Conservation (phyloP, 2,113 vertebrate species). For the Dasypus novemcinctus region DNA sequence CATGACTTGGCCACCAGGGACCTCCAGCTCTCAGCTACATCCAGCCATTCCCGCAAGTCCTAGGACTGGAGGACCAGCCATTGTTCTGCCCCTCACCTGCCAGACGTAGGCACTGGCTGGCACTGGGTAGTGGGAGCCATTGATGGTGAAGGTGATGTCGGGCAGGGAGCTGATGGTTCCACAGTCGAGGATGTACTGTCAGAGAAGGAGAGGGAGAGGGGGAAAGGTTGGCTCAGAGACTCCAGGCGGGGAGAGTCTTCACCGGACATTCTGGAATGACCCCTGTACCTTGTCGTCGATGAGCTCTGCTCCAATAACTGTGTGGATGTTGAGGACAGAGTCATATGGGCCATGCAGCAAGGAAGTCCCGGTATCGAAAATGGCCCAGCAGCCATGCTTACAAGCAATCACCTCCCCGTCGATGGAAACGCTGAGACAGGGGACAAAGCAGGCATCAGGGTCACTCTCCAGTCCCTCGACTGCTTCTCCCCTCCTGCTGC, state of each 20-base stretch:
- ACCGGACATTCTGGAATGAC: rapidly evolving
- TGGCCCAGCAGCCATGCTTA: constrained; percentile 24
- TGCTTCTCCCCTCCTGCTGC: background rate
- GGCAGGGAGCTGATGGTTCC: background rate
- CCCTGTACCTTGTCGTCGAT: background rate
- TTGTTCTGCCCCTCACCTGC: too few species aligned
- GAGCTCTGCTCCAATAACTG: constrained; percentile 59
- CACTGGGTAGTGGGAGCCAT: too few species aligned
- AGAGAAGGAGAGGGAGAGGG: background rate
- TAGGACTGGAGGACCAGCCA: too few species aligned
- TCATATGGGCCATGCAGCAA: constrained; percentile 77
- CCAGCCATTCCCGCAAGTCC: too few species aligned
- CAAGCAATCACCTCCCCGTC: background rate
- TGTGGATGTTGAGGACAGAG: constrained; percentile 75
- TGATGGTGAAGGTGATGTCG: too few species aligned
- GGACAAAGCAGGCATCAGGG: background rate
- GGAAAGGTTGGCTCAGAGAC: background rate
- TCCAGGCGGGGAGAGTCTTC: background rate
- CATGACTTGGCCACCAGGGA: too few species aligned
- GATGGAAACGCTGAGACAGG: constrained; percentile 38
- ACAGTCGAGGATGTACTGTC: constrained; percentile 67
- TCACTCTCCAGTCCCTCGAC: rapidly evolving
- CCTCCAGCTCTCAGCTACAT: too few species aligned
- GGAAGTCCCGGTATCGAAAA: constrained; percentile 85
- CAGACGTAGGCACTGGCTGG: too few species aligned